Conservation (phyloP, 2,888 invertebrate species). For the Therioaphis trifolii region DNA sequence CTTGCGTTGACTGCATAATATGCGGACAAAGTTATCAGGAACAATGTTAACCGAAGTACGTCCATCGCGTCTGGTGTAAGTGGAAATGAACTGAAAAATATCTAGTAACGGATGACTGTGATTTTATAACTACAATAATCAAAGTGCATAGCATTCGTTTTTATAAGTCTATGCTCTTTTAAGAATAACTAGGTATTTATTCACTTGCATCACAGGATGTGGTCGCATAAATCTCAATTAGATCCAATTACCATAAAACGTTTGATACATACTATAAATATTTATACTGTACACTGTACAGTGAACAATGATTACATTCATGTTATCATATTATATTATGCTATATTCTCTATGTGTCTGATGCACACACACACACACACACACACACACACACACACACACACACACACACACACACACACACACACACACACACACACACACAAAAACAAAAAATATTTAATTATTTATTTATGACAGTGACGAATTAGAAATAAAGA, state of each 20-base stretch:
- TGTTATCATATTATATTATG: too few relatives aligned
- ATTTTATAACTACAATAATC: neutral
- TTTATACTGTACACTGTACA: neutral
- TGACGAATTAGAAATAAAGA: too few relatives aligned
- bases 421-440: too few relatives aligned
- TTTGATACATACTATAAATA: neutral
- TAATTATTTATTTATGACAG: too few relatives aligned
- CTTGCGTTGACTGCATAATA: neutral
- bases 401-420: too few relatives aligned
- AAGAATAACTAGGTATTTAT: neutral
- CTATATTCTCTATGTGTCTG: too few relatives aligned
- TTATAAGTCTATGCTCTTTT: neutral
- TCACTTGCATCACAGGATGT: neutral
- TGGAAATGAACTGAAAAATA: neutral
- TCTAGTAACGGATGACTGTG: neutral
- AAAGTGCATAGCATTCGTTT: neutral
- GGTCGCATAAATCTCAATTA: neutral
- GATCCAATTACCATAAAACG: neutral
- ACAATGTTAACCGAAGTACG: neutral
- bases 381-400: too few relatives aligned
- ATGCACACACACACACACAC: too few relatives aligned
- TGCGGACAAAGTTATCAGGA: neutral
- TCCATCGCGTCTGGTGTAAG: neutral
- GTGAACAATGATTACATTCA: neutral
- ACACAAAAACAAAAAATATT: too few relatives aligned